Evolutionary conservation across 1,140 invertebrate species (phyloP), one percentile per base, ranked within the genome.

Genomic region (Ectropis grisescens): DNA sequence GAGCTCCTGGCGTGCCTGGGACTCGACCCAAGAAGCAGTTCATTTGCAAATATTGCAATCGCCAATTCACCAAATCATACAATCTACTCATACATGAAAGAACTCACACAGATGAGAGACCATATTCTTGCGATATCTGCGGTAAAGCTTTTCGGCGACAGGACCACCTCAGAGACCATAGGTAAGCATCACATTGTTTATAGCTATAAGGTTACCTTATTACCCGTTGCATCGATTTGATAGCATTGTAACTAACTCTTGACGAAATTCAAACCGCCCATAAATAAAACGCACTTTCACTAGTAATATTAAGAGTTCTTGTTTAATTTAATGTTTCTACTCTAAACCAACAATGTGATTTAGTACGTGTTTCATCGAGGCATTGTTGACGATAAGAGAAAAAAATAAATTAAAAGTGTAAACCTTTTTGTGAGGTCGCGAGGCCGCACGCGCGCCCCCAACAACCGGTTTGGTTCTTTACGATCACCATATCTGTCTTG

Each of bases 21-120:
- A 84, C 88, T 1, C 82, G 90, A 29, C 91, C 90, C 1, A 96
- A 96, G 82, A 96, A 96, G 59, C 93, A 98, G 67, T 98, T 97
- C 68, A 97, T 98, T 57, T 98, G 96, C 84, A 94, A 95, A 70
- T 98, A 92, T 69, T 98, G 96, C 82, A 89, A 93, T 55, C 85
- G 96, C 1, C 93, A 97, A 42, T 98, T 98, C 69, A 98, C 96
- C 26, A 98, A 98, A 72, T 96, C 93, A 24, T 98, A 98, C 85
- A 98, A 98, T 71, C 83, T 98, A 31, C 85, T 98, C 27, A 98
- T 98, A 19, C 95, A 98, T 71, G 95, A 97, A 66, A 85, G 96
- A 29, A 98, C 96, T 0, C 96, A 98, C 66, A 98, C 96, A 0
- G 94, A 98, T 65, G 96, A 98, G 76, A 79, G 96, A 25, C 96